These are phyloP conservation scores for Electrophaes corylata DNA, from an alignment of 2,888 invertebrate species.

Conservation along the genomic window DNA sequence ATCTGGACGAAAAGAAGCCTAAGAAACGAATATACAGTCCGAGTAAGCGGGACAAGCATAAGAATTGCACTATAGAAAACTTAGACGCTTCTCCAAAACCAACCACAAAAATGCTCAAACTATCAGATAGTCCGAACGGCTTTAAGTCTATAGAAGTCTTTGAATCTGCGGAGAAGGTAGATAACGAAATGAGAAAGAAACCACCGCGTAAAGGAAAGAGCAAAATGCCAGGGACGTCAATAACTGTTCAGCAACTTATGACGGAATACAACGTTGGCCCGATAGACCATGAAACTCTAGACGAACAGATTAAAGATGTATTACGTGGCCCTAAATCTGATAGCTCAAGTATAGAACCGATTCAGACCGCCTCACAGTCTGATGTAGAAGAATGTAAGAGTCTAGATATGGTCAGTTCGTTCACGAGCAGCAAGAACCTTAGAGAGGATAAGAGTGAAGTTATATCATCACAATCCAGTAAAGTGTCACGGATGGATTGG, in stretches of 20 bases:
- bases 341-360: constrained; percentile 19
- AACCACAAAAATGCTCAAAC: constrained; percentile 58
- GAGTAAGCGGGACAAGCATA: constrained; percentile 36
- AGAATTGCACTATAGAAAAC: constrained; percentile 19
- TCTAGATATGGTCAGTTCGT: constrained; percentile 48
- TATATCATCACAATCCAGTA: background rate
- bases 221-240: constrained; percentile 31
- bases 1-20: constrained; percentile 41
- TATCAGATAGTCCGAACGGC: constrained; percentile 45
- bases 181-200: constrained; percentile 20
- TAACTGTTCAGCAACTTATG: constrained; percentile 56
- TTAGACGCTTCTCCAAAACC: constrained; percentile 67
- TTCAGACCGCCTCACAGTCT: constrained; percentile 10
- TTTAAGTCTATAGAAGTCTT: background rate
- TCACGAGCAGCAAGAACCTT: constrained; percentile 54
- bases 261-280: constrained; percentile 48
- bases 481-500: constrained; percentile 43
- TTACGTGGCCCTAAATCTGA: constrained; percentile 18
- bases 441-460: constrained; percentile 10
- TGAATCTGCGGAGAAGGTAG: background rate
- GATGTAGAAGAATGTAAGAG: constrained; percentile 28
- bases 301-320: constrained; percentile 39
- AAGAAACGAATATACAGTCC: constrained; percentile 64
- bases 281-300: constrained; percentile 33
- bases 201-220: constrained; percentile 29